phyloP scores from a whole-genome alignment of 2,113 vertebrate species.

The Pygoscelis antarcticus region DNA sequence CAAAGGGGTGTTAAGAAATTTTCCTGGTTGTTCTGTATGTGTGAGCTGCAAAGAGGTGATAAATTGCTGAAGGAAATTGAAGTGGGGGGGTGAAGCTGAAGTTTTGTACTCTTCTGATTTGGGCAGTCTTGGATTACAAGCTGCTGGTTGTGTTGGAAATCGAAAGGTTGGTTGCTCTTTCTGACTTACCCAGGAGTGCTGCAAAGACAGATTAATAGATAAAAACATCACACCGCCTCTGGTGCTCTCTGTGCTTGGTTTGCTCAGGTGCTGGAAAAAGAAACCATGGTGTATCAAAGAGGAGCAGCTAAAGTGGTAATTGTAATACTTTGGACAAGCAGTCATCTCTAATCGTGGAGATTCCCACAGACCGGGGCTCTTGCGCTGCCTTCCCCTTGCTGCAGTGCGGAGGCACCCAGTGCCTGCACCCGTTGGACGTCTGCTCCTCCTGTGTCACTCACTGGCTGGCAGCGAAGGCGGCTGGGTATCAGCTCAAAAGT shows the following conservation, averaged over 20 bases:
- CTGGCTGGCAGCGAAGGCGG: background rate
- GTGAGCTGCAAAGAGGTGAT: constrained; percentile 80
- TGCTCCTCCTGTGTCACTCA: fast-evolving
- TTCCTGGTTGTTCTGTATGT: constrained; percentile 72
- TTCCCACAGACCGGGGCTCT: background rate
- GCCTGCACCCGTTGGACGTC: fast-evolving
- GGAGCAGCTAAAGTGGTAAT: background rate
- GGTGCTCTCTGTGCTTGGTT: background rate
- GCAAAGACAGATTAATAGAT: background rate
- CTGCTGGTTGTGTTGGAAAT: constrained; percentile 57
- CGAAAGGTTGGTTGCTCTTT: constrained; percentile 43
- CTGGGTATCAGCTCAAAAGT: background rate
- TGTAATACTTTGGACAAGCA: background rate
- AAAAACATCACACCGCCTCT: constrained; percentile 10
- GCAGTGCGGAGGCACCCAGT: fast-evolving
- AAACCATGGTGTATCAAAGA: background rate
- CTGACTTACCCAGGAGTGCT: constrained; percentile 29
- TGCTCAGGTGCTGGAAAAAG: background rate
- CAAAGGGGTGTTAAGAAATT: constrained; percentile 77
- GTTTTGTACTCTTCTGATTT: constrained; percentile 36
- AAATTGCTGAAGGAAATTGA: constrained; percentile 84
- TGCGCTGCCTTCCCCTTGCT: background rate
- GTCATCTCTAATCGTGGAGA: background rate
- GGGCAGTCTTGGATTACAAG: constrained; percentile 17
- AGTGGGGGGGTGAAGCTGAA: constrained; percentile 38